phyloP scores from a whole-genome alignment of 2,888 invertebrate species.

The Panzeria rudis region DNA sequence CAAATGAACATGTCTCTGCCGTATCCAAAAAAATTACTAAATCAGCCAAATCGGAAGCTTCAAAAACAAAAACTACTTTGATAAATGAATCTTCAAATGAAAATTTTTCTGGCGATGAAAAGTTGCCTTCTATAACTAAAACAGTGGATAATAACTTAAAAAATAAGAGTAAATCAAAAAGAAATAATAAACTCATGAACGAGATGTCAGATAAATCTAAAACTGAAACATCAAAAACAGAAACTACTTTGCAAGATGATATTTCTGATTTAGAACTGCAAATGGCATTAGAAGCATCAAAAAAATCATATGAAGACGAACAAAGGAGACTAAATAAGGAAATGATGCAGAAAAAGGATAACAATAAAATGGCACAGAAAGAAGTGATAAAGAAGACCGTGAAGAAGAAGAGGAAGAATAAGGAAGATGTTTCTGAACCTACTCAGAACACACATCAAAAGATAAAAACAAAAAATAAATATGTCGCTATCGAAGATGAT shows the following conservation, averaged over 20 bases:
- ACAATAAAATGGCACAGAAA: background rate
- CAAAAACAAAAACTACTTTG: no score
- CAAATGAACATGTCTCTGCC: no score
- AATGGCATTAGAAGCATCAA: conserved; percentile 73
- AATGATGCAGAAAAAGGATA: background rate
- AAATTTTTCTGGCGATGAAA: background rate
- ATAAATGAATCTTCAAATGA: no score
- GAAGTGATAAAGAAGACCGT: background rate
- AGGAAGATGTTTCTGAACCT: background rate
- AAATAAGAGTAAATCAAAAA: background rate
- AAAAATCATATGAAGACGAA: conserved; percentile 43
- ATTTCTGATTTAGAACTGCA: conserved; percentile 61
- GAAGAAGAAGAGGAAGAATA: background rate
- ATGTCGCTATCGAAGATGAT: no score
- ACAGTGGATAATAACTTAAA: background rate
- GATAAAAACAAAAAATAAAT: background rate
- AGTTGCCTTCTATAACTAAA: background rate
- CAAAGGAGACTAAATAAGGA: background rate
- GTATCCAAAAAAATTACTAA: no score
- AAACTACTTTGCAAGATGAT: background rate
- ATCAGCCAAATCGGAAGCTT: no score
- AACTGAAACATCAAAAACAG: background rate
- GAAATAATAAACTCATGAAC: background rate
- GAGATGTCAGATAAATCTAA: background rate
- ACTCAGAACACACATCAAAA: background rate